A percentile compares a stretch with the other conserved stretches of the same genome.
Conservation (phyloP, 2,113 vertebrate species). For the Spea bombifrons region DNA sequence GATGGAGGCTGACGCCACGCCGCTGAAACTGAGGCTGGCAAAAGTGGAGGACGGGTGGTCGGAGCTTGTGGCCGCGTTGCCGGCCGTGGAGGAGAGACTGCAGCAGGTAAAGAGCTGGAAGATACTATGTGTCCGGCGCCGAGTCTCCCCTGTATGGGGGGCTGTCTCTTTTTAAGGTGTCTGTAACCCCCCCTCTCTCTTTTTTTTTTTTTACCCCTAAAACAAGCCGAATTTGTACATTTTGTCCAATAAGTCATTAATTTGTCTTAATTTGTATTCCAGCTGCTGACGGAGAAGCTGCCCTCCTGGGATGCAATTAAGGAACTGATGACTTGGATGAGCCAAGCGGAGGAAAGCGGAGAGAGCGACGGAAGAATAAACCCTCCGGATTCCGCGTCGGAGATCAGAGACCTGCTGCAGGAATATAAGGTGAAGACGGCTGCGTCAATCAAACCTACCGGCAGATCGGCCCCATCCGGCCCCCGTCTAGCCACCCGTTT, state of each 20-base stretch:
- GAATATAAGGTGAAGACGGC: conserved; percentile 73
- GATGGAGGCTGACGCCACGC: conserved; percentile 66
- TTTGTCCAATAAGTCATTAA: too few relatives aligned
- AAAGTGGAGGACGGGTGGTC: conserved; percentile 79
- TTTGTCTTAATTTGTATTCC: conserved; percentile 44
- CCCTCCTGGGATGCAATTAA: conserved; percentile 74
- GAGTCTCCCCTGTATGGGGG: background rate
- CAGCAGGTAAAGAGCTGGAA: conserved; percentile 68
- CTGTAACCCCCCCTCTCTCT: background rate
- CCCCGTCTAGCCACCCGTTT: too few relatives aligned
- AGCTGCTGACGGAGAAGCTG: conserved; percentile 80
- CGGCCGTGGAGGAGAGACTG: conserved; percentile 72
- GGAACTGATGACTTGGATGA: conserved; percentile 74
- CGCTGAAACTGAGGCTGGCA: conserved; percentile 64
- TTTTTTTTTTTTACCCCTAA: too few relatives aligned
- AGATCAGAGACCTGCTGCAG: conserved; percentile 65
- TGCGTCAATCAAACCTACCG: too few relatives aligned
- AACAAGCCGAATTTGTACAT: too few relatives aligned
- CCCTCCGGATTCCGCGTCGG: conserved; percentile 32
- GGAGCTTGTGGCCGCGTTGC: conserved; percentile 64
- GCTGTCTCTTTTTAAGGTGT: background rate
- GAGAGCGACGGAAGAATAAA: conserved; percentile 41
- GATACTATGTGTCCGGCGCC: too few relatives aligned
- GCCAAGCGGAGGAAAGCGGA: conserved; percentile 58
- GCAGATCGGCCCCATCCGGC: too few relatives aligned